Evolutionary conservation across 2,888 invertebrate species (phyloP).

Genomic region (Eutolmus rufibarbis): DNA sequence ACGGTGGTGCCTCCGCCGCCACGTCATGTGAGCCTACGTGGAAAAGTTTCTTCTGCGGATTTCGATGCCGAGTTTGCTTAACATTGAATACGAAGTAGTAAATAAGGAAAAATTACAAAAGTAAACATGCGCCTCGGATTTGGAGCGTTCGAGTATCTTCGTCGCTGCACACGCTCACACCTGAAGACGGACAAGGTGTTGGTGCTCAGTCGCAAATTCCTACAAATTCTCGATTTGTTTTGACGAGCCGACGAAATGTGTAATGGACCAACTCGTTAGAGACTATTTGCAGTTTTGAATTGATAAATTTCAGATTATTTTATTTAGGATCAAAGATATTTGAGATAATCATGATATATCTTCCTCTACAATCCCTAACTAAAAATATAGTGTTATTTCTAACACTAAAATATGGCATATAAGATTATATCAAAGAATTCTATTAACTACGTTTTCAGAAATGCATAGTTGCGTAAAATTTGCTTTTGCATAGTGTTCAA

Average conservation of each 20-base stretch:
- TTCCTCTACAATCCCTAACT: too few relatives aligned
- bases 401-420: too few relatives aligned
- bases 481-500: too few relatives aligned
- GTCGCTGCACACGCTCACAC: background rate
- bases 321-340: too few relatives aligned
- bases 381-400: too few relatives aligned
- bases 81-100: constrained; percentile 17
- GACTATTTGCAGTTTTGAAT: background rate
- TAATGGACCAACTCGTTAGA: background rate
- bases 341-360: too few relatives aligned
- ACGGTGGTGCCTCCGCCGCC: background rate
- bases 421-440: too few relatives aligned
- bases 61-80: constrained; percentile 25
- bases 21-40: constrained; percentile 25
- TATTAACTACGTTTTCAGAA: too few relatives aligned
- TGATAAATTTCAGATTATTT: background rate
- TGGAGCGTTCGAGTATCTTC: background rate
- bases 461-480: too few relatives aligned
- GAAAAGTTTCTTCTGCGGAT: constrained; percentile 28
- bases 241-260: background rate
- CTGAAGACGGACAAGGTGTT: background rate
- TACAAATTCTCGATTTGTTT: background rate
- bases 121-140: constrained; percentile 14
- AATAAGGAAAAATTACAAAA: constrained; percentile 22
- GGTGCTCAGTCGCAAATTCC: background rate